phyloP scores from a whole-genome alignment of 2,113 vertebrate species.

The Chrysochloris asiatica region DNA sequence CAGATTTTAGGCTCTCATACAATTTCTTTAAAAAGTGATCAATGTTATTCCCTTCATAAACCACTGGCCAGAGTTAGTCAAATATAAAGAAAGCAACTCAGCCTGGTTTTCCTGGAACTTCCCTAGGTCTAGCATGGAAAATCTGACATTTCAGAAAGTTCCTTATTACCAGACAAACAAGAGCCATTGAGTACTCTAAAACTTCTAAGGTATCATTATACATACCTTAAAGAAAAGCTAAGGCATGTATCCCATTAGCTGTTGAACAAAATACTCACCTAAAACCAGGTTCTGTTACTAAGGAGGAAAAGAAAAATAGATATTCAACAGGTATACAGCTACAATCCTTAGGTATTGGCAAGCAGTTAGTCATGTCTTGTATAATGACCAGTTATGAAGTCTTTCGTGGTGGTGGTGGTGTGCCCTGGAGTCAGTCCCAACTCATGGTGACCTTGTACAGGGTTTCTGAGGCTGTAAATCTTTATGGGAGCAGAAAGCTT shows the following conservation, averaged over 20 bases:
- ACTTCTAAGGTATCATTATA: not conserved
- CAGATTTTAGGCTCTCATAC: not conserved
- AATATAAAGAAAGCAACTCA: not conserved
- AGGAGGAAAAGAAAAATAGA: not conserved
- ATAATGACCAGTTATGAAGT: not conserved
- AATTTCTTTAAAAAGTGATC: not conserved
- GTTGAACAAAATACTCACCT: not conserved
- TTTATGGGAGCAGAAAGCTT: no score
- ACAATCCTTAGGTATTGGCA: not conserved
- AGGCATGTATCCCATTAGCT: not conserved
- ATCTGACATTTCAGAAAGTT: not conserved
- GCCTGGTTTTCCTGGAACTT: not conserved
- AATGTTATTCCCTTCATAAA: not conserved
- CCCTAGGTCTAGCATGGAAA: not conserved
- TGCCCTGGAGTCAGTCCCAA: no score
- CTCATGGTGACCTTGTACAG: no score
- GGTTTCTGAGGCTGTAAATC: no score
- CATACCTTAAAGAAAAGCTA: not conserved
- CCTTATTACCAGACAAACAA: not conserved
- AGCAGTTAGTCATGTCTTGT: not conserved
- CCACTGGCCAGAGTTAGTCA: not conserved
- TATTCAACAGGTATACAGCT: accelerated
- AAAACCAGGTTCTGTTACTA: not conserved
- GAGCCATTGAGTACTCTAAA: not conserved
- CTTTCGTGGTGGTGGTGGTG: no score